Percentiles rank a stretch among this genome's conserved stretches.
phyloP scores from a whole-genome alignment of 2,113 vertebrate species.

The Cricetomys ansorgei region DNA sequence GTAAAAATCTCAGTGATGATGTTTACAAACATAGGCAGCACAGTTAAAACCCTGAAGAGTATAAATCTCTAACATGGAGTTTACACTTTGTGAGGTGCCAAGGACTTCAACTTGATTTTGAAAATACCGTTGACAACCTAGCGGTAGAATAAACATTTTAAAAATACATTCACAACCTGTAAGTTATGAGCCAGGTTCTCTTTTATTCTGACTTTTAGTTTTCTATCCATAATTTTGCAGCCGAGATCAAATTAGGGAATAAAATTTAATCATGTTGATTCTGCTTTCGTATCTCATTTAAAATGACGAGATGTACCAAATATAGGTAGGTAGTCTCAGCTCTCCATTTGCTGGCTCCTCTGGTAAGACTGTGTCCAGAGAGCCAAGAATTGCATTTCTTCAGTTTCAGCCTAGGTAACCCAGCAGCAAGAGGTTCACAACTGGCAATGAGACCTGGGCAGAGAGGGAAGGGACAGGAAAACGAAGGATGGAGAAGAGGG shows the following conservation, averaged over 20 bases:
- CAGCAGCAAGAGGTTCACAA: constrained; percentile 26
- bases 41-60: neutral
- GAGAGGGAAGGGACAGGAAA: neutral
- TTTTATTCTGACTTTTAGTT: constrained; percentile 67
- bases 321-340: neutral
- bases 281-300: constrained; percentile 65
- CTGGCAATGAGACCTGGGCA: neutral
- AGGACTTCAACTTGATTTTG: neutral
- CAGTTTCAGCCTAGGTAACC: neutral
- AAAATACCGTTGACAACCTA: neutral
- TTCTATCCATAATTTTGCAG: constrained; percentile 26
- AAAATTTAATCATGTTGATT: constrained; percentile 32
- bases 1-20: neutral
- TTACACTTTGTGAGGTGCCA: neutral
- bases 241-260: constrained; percentile 51
- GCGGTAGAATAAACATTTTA: constrained; percentile 24
- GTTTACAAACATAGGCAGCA: neutral
- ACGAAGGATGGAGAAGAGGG: fast-evolving
- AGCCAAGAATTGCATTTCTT: neutral
- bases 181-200: constrained; percentile 66
- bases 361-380: neutral
- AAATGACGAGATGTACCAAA: constrained; percentile 27
- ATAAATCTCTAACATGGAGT: neutral
- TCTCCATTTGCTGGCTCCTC: neutral
- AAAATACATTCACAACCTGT: neutral